phyloP scores from a whole-genome alignment of 2,888 invertebrate species.

The Petrolisthes cinctipes region DNA sequence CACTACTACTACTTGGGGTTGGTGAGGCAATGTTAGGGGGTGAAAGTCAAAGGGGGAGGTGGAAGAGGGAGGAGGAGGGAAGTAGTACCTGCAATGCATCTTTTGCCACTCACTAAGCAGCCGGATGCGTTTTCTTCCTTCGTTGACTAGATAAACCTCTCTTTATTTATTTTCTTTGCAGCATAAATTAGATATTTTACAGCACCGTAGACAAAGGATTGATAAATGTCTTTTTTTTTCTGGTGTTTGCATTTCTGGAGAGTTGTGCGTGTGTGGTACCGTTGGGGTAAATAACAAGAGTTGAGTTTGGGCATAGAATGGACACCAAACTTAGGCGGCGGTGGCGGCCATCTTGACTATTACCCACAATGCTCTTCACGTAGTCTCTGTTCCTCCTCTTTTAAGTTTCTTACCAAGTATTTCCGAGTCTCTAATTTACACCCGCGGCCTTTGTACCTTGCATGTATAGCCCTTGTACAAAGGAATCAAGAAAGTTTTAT shows the following conservation, averaged over 20 bases:
- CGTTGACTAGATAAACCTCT: too few species aligned
- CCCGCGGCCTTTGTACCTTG: background rate
- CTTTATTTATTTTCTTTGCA: too few species aligned
- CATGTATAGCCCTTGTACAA: background rate
- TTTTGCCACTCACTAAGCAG: background rate
- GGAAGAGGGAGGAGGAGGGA: background rate
- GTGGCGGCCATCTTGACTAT: slow-evolving; percentile 38
- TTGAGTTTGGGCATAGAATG: too few species aligned
- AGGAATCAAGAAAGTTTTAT: too few species aligned
- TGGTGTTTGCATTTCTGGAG: too few species aligned
- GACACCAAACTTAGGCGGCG: background rate
- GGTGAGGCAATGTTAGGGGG: background rate
- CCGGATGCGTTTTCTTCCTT: background rate
- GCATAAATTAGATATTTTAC: too few species aligned
- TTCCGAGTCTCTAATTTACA: background rate
- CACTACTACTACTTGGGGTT: background rate
- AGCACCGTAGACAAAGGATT: too few species aligned
- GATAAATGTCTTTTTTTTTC: too few species aligned
- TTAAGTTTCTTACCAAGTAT: background rate
- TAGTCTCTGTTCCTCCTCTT: too few species aligned
- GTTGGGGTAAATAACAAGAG: too few species aligned
- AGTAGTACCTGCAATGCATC: background rate
- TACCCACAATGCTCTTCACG: slow-evolving; percentile 27
- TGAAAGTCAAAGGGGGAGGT: background rate
- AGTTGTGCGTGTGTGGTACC: too few species aligned